phyloP scores from a whole-genome alignment of 2,888 invertebrate species.

The Patella caerulea region DNA sequence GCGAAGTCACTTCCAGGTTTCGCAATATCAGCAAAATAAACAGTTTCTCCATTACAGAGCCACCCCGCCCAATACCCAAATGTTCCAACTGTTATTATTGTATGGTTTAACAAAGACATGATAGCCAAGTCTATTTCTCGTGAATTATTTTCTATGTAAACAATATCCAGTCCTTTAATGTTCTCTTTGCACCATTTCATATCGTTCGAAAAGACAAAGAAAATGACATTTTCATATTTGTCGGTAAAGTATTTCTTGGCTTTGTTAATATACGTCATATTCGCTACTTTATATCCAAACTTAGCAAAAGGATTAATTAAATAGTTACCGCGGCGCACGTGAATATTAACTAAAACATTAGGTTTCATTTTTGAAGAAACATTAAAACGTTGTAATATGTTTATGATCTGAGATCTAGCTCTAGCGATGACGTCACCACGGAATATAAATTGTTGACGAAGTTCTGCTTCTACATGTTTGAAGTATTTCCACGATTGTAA shows the following conservation, averaged over 20 bases:
- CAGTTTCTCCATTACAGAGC: constrained; percentile 22
- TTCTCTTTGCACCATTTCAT: constrained; percentile 18
- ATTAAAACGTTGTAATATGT: neutral
- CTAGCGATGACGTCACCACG: constrained; percentile 5
- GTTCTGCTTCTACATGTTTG: neutral
- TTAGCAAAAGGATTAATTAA: neutral
- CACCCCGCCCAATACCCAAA: constrained; percentile 30
- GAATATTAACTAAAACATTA: constrained; percentile 16
- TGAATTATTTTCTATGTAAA: neutral
- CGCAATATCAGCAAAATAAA: constrained; percentile 18
- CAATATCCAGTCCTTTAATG: constrained; percentile 2
- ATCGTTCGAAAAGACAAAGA: constrained; percentile 17
- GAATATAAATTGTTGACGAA: constrained; percentile 19
- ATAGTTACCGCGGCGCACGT: constrained; percentile 17
- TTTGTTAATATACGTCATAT: constrained; percentile 12
- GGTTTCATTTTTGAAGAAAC: too few species aligned
- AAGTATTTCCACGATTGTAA: constrained; percentile 24
- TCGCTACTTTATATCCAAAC: constrained; percentile 18
- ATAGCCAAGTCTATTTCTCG: constrained; percentile 23
- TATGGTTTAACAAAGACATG: constrained; percentile 22
- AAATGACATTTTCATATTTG: constrained; percentile 16
- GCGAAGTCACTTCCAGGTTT: constrained; percentile 2
- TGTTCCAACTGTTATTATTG: constrained; percentile 26
- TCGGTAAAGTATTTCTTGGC: constrained; percentile 6
- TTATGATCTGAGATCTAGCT: neutral